These are phyloP conservation scores for Leucophenga maculata DNA, from an alignment of 2,888 invertebrate species.

Conservation along the genomic window DNA sequence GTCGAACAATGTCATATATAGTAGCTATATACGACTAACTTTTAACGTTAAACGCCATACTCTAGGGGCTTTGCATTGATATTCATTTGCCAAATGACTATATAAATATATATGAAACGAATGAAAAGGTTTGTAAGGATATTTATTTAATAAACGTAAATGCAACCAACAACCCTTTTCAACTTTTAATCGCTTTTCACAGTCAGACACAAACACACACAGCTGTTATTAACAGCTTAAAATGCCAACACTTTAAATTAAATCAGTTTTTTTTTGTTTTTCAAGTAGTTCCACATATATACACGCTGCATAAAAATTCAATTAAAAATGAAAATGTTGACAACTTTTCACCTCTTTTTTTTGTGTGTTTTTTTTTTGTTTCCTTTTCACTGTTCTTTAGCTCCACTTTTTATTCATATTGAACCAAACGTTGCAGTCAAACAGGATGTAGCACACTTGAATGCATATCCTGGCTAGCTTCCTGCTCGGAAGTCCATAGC, in stretches of 20 bases:
- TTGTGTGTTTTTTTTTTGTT: slow-evolving; percentile 10
- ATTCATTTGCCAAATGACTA: slow-evolving; percentile 49
- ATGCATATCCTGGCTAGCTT: too few species aligned
- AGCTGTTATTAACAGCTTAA: slow-evolving; percentile 33
- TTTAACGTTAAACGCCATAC: slow-evolving; percentile 25
- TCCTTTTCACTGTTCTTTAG: neutral
- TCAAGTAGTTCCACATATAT: neutral
- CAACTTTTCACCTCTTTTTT: slow-evolving; percentile 21
- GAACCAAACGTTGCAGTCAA: too few species aligned
- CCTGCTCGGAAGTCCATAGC: too few species aligned
- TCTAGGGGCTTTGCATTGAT: slow-evolving; percentile 61
- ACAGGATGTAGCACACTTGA: too few species aligned
- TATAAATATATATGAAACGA: too few species aligned
- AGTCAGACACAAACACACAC: neutral
- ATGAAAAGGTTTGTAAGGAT: too few species aligned
- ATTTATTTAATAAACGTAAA: too few species aligned
- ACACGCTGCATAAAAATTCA: slow-evolving; percentile 42
- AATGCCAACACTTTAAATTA: slow-evolving; percentile 29
- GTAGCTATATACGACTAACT: neutral
- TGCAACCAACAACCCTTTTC: slow-evolving; percentile 36
- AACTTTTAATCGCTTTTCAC: slow-evolving; percentile 23
- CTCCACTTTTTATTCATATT: neutral
- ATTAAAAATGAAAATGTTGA: slow-evolving; percentile 48
- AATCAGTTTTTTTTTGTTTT: slow-evolving; percentile 1
- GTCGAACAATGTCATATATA: neutral